Percentiles rank a stretch among this genome's conserved stretches.
Evolutionary conservation across 2,113 vertebrate genomes (phyloP).

Genomic region (Sapayoa aenigma): DNA sequence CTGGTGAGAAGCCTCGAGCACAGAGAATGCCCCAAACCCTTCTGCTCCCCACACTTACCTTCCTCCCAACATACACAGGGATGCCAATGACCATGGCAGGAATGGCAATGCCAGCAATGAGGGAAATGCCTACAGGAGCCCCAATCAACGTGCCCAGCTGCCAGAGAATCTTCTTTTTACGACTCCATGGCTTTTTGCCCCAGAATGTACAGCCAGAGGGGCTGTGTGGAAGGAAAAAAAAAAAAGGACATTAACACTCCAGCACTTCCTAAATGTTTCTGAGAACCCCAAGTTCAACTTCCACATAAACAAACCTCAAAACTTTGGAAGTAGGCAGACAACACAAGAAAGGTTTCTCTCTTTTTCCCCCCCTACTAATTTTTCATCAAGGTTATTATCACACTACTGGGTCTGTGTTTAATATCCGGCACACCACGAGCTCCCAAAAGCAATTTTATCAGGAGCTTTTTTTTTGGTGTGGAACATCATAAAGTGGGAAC

Average conservation of each 20-base stretch:
- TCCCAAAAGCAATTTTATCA: not conserved
- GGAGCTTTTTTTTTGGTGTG: not conserved
- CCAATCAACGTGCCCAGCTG: constrained; percentile 97
- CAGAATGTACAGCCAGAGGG: constrained; percentile 98
- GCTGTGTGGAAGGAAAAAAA: constrained; percentile 62
- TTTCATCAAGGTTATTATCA: not conserved
- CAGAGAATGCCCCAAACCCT: not conserved
- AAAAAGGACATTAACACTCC: not conserved
- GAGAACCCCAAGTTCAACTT: not conserved
- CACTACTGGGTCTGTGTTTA: not conserved
- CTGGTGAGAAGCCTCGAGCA: not conserved
- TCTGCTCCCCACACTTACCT: constrained; percentile 75
- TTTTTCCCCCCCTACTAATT: not conserved
- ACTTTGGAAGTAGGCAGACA: not conserved
- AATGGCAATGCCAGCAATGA: constrained; percentile 96
- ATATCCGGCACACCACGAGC: not conserved
- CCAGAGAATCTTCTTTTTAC: constrained; percentile 99
- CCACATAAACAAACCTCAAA: rapidly evolving
- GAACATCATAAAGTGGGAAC: not conserved
- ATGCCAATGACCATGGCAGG: constrained; percentile 99
- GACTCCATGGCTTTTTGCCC: constrained; percentile 99
- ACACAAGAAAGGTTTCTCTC: not conserved
- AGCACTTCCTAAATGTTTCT: not conserved
- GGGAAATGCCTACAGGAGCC: constrained; percentile 94
- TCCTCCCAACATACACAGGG: constrained; percentile 94